A percentile compares a stretch with the other conserved stretches of the same genome.
Evolutionary conservation across 2,113 vertebrate species (phyloP).

Genomic region (Mustela lutreola): DNA sequence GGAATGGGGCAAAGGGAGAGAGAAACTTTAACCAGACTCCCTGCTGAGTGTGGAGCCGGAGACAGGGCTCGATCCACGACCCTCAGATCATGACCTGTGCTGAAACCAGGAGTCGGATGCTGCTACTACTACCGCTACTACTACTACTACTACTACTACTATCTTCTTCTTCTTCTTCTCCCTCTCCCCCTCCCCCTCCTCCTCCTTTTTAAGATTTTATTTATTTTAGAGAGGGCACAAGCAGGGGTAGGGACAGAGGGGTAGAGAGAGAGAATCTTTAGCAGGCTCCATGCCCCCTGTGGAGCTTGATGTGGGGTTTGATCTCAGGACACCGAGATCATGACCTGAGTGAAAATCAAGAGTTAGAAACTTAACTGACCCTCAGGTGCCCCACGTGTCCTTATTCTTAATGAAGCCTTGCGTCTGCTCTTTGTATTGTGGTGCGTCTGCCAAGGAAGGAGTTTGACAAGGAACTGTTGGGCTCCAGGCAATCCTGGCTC

Average conservation of each 20-base stretch:
- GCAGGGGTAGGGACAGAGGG: no score
- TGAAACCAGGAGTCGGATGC: neutral
- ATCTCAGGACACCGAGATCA: neutral
- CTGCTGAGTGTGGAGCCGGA: neutral
- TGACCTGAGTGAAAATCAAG: neutral
- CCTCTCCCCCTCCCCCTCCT: no score
- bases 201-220: neutral
- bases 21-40: neutral
- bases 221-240: no score
- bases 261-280: no score
- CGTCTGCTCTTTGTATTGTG: neutral
- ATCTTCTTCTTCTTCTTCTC: no score
- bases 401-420: neutral
- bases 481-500: neutral
- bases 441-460: neutral
- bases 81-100: neutral
- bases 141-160: no score
- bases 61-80: fast-evolving
- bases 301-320: no score
- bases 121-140: no score
- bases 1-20: neutral
- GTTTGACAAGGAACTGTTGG: neutral
- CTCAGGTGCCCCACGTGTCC: neutral
- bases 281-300: no score
- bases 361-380: neutral